phyloP scores from a whole-genome alignment of 1,140 invertebrate genomes.

The Nylanderia fulva region DNA sequence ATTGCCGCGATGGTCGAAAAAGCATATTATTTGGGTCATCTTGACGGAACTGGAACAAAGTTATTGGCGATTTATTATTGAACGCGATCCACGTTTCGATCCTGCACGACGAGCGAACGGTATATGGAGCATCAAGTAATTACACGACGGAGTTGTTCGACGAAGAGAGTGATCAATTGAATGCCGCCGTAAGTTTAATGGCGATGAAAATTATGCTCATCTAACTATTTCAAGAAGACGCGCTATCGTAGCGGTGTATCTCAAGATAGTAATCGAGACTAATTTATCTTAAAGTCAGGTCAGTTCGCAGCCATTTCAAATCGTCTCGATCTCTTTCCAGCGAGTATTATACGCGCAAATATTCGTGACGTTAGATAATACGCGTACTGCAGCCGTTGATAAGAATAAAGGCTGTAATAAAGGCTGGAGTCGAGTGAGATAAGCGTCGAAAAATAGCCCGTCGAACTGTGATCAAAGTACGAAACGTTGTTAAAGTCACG shows the following conservation, averaged over 20 bases:
- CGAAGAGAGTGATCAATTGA: conserved; percentile 10
- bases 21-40: conserved; percentile 58
- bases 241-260: neutral
- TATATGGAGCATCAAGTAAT: conserved; percentile 62
- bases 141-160: conserved; percentile 36
- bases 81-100: conserved; percentile 52
- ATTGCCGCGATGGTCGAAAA: conserved; percentile 58
- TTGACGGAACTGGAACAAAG: conserved; percentile 62
- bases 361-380: neutral
- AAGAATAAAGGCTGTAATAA: conserved; percentile 16
- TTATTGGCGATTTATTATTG: conserved; percentile 62
- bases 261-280: neutral
- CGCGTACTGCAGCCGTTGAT: neutral
- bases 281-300: neutral
- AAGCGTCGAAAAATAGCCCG: conserved; percentile 22
- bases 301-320: neutral
- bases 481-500: conserved; percentile 8
- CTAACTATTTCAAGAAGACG: neutral
- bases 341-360: neutral
- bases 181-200: conserved; percentile 30
- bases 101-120: conserved; percentile 16
- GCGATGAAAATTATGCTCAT: neutral
- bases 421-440: neutral
- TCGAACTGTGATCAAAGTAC: conserved; percentile 42
- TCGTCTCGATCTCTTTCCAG: neutral